Evolutionary conservation across 1,140 invertebrate genomes (phyloP).

Genomic region (Aphidius gifuensis): DNA sequence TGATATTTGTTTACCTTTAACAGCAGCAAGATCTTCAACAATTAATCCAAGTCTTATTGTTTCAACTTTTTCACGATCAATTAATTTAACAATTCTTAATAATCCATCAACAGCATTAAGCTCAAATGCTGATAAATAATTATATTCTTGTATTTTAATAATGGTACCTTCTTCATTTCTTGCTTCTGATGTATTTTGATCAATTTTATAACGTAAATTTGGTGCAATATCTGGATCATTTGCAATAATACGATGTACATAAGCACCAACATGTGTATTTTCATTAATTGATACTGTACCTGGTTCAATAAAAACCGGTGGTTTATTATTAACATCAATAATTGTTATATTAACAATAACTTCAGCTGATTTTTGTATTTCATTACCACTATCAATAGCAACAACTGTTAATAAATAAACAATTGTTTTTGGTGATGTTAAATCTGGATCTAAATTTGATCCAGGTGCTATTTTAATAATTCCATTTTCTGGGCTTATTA

Average conservation of each 20-base stretch:
- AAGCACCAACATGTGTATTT: slow-evolving; percentile 73
- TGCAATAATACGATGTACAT: slow-evolving; percentile 68
- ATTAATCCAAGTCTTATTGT: slow-evolving; percentile 70
- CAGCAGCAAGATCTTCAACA: slow-evolving; percentile 82
- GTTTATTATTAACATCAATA: slow-evolving; percentile 89
- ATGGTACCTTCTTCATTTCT: slow-evolving; percentile 75
- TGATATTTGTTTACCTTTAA: slow-evolving; percentile 70
- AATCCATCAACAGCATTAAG: slow-evolving; percentile 74
- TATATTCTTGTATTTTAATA: slow-evolving; percentile 69
- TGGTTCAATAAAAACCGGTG: slow-evolving; percentile 70
- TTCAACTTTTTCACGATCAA: slow-evolving; percentile 85
- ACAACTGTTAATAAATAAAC: slow-evolving; percentile 67
- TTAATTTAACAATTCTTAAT: slow-evolving; percentile 61
- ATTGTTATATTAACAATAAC: slow-evolving; percentile 81
- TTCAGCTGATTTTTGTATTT: slow-evolving; percentile 69
- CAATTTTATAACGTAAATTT: slow-evolving; percentile 71
- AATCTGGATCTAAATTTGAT: slow-evolving; percentile 84
- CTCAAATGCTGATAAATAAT: slow-evolving; percentile 68
- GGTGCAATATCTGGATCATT: slow-evolving; percentile 76
- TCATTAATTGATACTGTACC: slow-evolving; percentile 68
- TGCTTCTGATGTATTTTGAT: slow-evolving; percentile 68
- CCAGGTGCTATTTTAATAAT: slow-evolving; percentile 81
- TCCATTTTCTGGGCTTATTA: slow-evolving; percentile 79
- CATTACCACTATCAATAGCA: slow-evolving; percentile 84
- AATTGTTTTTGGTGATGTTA: slow-evolving; percentile 71